These are phyloP conservation scores for Ursus arctos DNA, from an alignment of 2,113 vertebrate genomes.

Conservation along the genomic window DNA sequence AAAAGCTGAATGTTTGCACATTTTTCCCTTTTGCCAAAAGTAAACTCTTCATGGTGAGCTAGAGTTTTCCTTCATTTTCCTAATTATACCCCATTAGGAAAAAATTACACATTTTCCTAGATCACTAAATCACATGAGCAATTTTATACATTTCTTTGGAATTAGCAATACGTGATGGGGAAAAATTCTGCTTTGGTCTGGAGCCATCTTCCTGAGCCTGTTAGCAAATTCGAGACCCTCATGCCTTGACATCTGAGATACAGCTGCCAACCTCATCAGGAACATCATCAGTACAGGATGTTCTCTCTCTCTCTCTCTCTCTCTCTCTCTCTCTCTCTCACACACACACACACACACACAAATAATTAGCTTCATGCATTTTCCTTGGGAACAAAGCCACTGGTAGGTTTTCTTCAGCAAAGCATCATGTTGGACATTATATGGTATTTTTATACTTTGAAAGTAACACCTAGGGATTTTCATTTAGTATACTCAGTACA, in stretches of 20 bases:
- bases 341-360: background rate
- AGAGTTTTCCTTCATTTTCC: slow-evolving; percentile 32
- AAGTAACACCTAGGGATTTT: background rate
- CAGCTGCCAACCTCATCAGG: background rate
- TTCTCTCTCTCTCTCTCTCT: background rate
- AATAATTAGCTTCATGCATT: background rate
- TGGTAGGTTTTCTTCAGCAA: background rate
- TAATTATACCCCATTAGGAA: background rate
- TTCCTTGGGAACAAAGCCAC: slow-evolving; percentile 27
- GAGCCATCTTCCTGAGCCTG: background rate
- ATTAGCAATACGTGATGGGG: background rate
- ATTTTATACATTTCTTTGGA: background rate
- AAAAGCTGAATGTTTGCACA: slow-evolving; percentile 16
- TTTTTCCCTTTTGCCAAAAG: background rate
- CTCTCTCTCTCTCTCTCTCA: background rate
- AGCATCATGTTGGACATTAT: background rate
- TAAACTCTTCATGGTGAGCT: background rate
- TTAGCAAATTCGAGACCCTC: background rate
- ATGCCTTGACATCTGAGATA: background rate
- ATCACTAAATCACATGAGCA: background rate
- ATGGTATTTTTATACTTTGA: background rate
- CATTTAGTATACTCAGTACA: background rate
- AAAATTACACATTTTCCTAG: slow-evolving; percentile 6
- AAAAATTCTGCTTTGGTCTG: background rate
- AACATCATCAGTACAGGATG: background rate